A percentile compares a stretch with the other conserved stretches of the same genome.
Evolutionary conservation across 1,140 invertebrate species (phyloP).

Genomic region (Microplitis mediator): DNA sequence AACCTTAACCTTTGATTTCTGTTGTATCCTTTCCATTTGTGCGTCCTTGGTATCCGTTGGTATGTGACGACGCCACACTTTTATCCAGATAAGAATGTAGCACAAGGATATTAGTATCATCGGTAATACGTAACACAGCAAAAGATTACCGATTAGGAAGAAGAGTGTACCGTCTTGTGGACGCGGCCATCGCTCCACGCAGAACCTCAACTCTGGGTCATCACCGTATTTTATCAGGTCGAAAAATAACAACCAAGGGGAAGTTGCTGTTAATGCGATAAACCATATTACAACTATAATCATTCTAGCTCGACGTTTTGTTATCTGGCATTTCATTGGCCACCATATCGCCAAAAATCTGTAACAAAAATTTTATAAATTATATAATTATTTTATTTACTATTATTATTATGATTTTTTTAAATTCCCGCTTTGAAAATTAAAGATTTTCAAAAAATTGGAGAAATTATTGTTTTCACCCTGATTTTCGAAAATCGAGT

Average conservation of each 20-base stretch:
- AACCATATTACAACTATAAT: slow-evolving; percentile 93
- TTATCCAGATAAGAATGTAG: slow-evolving; percentile 92
- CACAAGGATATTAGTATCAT: slow-evolving; percentile 90
- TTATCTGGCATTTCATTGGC: slow-evolving; percentile 90
- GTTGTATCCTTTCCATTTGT: slow-evolving; percentile 88
- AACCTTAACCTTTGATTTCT: slow-evolving; percentile 92
- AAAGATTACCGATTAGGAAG: slow-evolving; percentile 87
- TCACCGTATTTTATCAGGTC: slow-evolving; percentile 79
- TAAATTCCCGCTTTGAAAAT: too few species aligned
- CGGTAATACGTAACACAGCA: slow-evolving; percentile 91
- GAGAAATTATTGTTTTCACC: too few species aligned
- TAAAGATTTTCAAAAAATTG: too few species aligned
- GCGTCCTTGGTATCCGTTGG: slow-evolving; percentile 90
- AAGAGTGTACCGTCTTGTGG: slow-evolving; percentile 80
- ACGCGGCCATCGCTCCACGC: slow-evolving; percentile 84
- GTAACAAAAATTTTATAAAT: slow-evolving; percentile 55
- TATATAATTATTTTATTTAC: neutral
- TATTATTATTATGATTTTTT: neutral
- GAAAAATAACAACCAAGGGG: slow-evolving; percentile 91
- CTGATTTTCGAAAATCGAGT: too few species aligned
- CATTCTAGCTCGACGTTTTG: slow-evolving; percentile 79
- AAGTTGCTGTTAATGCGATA: slow-evolving; percentile 80
- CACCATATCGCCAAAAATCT: slow-evolving; percentile 96
- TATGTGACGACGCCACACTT: slow-evolving; percentile 85
- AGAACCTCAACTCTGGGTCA: slow-evolving; percentile 73